These are phyloP conservation scores for Porites divaricata DNA, from an alignment of 92 coral and sea anemone genomes.

Conservation along the genomic window DNA sequence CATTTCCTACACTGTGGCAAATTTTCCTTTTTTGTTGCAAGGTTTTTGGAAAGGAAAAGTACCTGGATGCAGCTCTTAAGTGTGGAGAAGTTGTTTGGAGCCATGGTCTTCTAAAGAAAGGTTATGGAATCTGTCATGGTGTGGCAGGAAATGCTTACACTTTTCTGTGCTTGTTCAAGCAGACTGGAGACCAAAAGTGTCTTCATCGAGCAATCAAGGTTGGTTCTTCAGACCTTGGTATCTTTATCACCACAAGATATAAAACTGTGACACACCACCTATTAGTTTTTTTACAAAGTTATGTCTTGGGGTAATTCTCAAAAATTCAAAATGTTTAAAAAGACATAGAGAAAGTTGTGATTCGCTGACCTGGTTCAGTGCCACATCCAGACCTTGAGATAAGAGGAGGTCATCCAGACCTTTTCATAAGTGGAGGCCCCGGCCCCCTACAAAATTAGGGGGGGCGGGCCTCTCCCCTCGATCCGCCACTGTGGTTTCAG, in stretches of 20 bases:
- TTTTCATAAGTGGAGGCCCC: no score
- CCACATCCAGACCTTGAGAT: no score
- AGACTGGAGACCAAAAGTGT: conserved; percentile 73
- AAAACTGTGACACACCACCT: neutral
- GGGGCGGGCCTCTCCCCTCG: no score
- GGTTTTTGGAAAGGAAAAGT: conserved; percentile 87
- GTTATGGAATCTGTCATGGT: conserved; percentile 98
- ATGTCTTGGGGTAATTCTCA: no score
- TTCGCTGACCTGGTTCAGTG: no score
- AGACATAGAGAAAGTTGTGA: no score
- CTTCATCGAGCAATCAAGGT: conserved; percentile 90
- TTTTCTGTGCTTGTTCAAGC: conserved; percentile 80
- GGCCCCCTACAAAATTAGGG: no score
- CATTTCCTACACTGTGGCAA: neutral
- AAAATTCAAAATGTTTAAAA: no score
- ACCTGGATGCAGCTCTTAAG: conserved; percentile 80
- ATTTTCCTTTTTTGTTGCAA: conserved; percentile 2
- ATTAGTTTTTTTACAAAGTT: no score
- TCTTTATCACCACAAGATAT: neutral
- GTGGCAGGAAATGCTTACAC: conserved; percentile 95
- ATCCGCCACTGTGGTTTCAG: no score
- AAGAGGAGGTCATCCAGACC: no score
- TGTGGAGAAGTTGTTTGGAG: conserved; percentile 95
- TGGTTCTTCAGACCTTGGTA: neutral
- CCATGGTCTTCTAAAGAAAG: conserved; percentile 89